phyloP scores from a whole-genome alignment of 2,888 invertebrate genomes.

The Nomada ruficornis region DNA sequence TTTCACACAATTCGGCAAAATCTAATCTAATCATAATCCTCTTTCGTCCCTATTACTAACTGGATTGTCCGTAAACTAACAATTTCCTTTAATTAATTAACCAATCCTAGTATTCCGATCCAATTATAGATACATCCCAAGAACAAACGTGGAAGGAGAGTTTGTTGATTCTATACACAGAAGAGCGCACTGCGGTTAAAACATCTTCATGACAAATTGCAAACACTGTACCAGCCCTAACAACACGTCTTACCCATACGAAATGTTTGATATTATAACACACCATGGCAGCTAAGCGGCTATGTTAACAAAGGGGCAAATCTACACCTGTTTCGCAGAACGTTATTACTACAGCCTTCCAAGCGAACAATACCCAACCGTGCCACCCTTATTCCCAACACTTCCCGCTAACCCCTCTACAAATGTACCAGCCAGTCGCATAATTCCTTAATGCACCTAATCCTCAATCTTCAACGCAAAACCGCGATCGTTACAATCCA shows the following conservation, averaged over 20 bases:
- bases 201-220: background rate
- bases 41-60: too few relatives aligned
- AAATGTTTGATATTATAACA: background rate
- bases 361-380: background rate
- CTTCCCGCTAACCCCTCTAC: background rate
- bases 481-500: background rate
- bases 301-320: background rate
- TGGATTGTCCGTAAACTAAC: too few relatives aligned
- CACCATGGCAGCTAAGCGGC: background rate
- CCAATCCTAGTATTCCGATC: too few relatives aligned
- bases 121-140: background rate
- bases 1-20: too few relatives aligned
- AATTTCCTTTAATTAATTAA: too few relatives aligned
- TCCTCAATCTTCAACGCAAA: background rate
- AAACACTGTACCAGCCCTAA: background rate
- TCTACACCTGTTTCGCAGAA: background rate
- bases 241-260: background rate
- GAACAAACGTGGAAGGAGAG: background rate
- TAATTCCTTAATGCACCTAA: background rate
- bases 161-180: background rate
- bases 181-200: background rate
- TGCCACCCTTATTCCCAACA: background rate
- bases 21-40: too few relatives aligned
- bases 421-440: background rate
- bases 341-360: background rate